These are phyloP conservation scores for Heliothis peltigera DNA, from an alignment of 2,888 invertebrate species.

Conservation along the genomic window DNA sequence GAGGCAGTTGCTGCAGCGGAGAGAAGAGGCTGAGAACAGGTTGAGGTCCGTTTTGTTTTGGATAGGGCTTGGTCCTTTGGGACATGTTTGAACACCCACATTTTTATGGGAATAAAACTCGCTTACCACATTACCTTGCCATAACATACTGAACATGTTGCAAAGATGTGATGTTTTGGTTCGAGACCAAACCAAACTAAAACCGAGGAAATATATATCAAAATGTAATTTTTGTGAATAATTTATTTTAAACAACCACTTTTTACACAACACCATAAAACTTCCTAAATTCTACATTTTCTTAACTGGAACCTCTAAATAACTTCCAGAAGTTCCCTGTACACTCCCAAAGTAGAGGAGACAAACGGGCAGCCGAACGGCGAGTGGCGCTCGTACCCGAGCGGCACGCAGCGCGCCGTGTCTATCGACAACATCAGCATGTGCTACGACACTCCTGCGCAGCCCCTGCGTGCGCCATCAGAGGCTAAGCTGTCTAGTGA, in stretches of 20 bases:
- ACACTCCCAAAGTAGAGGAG: conserved; percentile 92
- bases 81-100: no score
- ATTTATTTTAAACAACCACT: not conserved
- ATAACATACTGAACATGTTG: not conserved
- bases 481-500: conserved; percentile 81
- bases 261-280: not conserved
- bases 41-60: conserved; percentile 90
- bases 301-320: conserved; percentile 8
- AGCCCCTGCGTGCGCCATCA: conserved; percentile 81
- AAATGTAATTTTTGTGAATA: no score
- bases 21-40: conserved; percentile 94
- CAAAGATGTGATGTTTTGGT: not conserved
- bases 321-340: conserved; percentile 90
- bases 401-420: conserved; percentile 88
- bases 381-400: conserved; percentile 84
- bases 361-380: conserved; percentile 79
- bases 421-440: conserved; percentile 91
- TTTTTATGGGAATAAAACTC: no score
- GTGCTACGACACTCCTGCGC: conserved; percentile 83
- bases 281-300: not conserved
- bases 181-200: not conserved
- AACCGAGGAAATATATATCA: no score
- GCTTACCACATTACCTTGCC: not conserved
- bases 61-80: conserved; percentile 22
- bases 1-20: conserved; percentile 95